Conservation (phyloP, 2,888 invertebrate genomes). For the Drosophila stalkeri region DNA sequence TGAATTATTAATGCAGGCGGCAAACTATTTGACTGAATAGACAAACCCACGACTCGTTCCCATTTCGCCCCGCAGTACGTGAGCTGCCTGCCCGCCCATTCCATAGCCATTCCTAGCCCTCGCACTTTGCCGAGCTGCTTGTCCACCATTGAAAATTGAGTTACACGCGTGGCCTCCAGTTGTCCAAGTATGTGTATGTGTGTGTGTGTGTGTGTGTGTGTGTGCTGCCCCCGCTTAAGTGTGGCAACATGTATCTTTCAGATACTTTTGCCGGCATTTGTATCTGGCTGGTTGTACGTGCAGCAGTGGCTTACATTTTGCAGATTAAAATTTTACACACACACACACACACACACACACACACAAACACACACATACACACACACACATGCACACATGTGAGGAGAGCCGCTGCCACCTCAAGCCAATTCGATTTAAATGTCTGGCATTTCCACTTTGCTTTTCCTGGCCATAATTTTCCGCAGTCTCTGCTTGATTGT, state of each 20-base stretch:
- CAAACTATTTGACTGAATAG: constrained; percentile 81
- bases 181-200: constrained; percentile 19
- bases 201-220: constrained; percentile 30
- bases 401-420: constrained; percentile 42
- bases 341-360: constrained; percentile 15
- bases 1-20: constrained; percentile 84
- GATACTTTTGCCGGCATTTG: constrained; percentile 71
- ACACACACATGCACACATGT: constrained; percentile 14
- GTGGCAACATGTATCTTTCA: constrained; percentile 62
- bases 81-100: constrained; percentile 23
- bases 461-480: constrained; percentile 78
- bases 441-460: constrained; percentile 74
- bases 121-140: constrained; percentile 22
- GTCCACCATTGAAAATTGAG: constrained; percentile 81
- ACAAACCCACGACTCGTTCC: constrained; percentile 70
- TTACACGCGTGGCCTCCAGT: constrained; percentile 74
- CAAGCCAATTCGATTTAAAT: constrained; percentile 82
- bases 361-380: constrained; percentile 25
- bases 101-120: not conserved
- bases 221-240: constrained; percentile 57
- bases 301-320: constrained; percentile 72
- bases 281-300: constrained; percentile 67
- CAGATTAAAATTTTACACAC: constrained; percentile 67
- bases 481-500: constrained; percentile 30
- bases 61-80: constrained; percentile 41